A percentile compares a stretch with the other conserved stretches of the same genome.
phyloP scores from a whole-genome alignment of 92 coral and sea anemone species.

The Palythoa grandiflora region DNA sequence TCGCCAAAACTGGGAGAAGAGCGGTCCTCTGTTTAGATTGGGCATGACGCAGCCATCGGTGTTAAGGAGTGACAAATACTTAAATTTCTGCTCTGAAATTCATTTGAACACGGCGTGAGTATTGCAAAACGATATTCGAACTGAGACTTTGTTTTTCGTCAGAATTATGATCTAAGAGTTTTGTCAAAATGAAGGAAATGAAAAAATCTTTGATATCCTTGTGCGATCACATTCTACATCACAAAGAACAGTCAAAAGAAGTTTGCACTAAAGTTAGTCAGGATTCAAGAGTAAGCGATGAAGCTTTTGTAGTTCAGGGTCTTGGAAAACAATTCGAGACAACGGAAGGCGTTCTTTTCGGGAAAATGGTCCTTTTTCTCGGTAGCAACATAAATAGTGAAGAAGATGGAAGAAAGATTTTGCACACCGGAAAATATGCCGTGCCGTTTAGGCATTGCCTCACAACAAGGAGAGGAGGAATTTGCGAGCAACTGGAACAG shows the following conservation, averaged over 20 bases:
- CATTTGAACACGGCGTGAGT: neutral
- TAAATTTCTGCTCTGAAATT: neutral
- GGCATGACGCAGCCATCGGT: neutral
- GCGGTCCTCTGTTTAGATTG: neutral
- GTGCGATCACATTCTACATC: conserved; percentile 32
- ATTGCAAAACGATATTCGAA: neutral
- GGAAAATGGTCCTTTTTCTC: conserved; percentile 50
- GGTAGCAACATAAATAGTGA: conserved; percentile 34
- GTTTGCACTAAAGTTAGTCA: neutral
- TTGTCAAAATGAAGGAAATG: neutral
- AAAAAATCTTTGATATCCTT: conserved; percentile 32
- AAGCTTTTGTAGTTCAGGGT: conserved; percentile 40
- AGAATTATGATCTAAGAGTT: conserved; percentile 1
- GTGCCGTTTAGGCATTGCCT: conserved; percentile 38
- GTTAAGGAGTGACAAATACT: neutral
- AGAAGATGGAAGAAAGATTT: conserved; percentile 12
- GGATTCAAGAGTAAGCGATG: neutral
- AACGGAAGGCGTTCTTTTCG: conserved; percentile 38
- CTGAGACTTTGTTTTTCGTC: neutral
- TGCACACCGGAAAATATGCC: conserved; percentile 33
- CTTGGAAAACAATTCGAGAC: conserved; percentile 38
- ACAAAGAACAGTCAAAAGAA: conserved; percentile 9
- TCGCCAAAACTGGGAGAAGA: neutral
- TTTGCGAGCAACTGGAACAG: conserved; percentile 42
- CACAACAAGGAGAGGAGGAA: conserved; percentile 41